These are phyloP conservation scores for Ypsolopha sequella DNA, from an alignment of 2,888 invertebrate species.

Conservation along the genomic window DNA sequence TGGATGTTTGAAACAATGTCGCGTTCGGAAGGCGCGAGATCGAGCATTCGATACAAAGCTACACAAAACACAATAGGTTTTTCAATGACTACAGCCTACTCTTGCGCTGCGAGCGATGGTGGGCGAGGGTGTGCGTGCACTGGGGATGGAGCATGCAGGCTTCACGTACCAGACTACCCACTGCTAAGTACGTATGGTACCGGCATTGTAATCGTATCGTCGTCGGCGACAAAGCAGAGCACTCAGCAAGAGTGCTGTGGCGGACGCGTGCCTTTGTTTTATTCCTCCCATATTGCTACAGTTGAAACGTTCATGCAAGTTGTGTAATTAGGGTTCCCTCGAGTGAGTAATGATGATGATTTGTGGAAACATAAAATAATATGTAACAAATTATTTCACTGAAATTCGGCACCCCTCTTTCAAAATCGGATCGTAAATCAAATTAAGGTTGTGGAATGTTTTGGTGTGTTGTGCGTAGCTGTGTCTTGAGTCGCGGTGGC, in stretches of 20 bases:
- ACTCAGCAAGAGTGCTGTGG: constrained; percentile 63
- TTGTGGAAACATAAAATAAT: too few relatives aligned
- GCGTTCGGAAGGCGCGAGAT: too few relatives aligned
- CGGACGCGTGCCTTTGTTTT: constrained; percentile 57
- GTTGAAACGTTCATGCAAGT: constrained; percentile 59
- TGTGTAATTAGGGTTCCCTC: constrained; percentile 1
- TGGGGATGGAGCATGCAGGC: too few relatives aligned
- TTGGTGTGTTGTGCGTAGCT: not conserved
- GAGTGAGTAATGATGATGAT: not conserved
- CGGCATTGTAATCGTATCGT: constrained; percentile 40
- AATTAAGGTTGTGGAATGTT: not conserved
- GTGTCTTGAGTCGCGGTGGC: constrained; percentile 40
- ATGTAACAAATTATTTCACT: too few relatives aligned
- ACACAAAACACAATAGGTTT: constrained; percentile 1
- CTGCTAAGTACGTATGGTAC: not conserved
- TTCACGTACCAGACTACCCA: too few relatives aligned
- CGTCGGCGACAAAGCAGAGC: constrained; percentile 62
- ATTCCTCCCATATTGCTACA: constrained; percentile 61
- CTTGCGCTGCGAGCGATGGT: not conserved
- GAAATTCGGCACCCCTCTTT: too few relatives aligned
- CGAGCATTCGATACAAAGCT: too few relatives aligned
- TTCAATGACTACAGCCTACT: constrained; percentile 3
- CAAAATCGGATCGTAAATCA: too few relatives aligned
- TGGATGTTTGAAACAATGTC: too few relatives aligned
- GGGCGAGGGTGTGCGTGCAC: too few relatives aligned